Evolutionary conservation across 2,797 vertebrate species (phyloP).

Genomic region (Acanthopagrus latus): DNA sequence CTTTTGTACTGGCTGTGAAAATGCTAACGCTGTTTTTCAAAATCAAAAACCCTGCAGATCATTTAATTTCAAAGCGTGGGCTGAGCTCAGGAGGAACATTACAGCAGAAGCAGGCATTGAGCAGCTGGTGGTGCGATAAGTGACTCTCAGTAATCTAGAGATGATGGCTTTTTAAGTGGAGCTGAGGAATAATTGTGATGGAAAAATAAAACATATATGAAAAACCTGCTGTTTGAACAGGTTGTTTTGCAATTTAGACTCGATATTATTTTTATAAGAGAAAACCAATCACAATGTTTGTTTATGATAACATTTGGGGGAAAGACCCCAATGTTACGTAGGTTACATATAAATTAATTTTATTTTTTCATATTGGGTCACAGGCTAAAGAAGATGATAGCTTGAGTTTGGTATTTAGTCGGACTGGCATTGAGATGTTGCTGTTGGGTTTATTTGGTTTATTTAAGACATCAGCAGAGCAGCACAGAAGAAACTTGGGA

Average conservation of each 20-base stretch:
- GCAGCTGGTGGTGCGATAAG: constrained; percentile 53
- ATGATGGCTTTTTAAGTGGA: constrained; percentile 52
- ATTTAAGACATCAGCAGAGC: too few relatives aligned
- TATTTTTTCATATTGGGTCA: too few relatives aligned
- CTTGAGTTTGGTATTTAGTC: too few relatives aligned
- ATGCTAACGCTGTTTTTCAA: constrained; percentile 33
- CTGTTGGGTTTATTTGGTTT: too few relatives aligned
- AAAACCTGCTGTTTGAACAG: constrained; percentile 13
- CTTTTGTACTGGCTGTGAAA: constrained; percentile 33
- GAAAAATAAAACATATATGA: constrained; percentile 12
- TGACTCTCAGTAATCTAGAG: constrained; percentile 47
- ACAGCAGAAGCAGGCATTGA: constrained; percentile 29
- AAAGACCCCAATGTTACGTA: too few relatives aligned
- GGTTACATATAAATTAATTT: too few relatives aligned
- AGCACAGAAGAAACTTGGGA: too few relatives aligned
- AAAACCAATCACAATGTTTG: too few relatives aligned
- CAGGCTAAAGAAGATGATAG: too few relatives aligned
- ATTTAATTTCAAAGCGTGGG: constrained; percentile 53
- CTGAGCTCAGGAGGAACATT: constrained; percentile 44
- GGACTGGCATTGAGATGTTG: too few relatives aligned
- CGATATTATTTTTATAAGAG: background rate
- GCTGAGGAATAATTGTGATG: constrained; percentile 11
- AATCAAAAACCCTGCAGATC: constrained; percentile 43
- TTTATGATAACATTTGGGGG: too few relatives aligned
- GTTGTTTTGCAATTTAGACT: background rate